These are phyloP conservation scores for Danio albolineatus DNA, from an alignment of 2,797 vertebrate genomes.

Conservation along the genomic window DNA sequence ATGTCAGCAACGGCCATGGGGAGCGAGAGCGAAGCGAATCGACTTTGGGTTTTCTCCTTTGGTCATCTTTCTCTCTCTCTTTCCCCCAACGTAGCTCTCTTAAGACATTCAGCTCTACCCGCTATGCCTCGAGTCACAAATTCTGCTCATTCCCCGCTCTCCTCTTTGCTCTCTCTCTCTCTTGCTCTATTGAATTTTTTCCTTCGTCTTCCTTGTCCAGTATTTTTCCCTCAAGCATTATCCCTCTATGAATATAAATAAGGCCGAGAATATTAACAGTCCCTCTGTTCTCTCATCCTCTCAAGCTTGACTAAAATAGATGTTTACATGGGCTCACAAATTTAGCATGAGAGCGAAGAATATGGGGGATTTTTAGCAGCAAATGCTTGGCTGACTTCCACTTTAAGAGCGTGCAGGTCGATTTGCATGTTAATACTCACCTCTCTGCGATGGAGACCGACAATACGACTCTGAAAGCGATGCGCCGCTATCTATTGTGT, in stretches of 20 bases:
- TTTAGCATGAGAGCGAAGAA: conserved; percentile 71
- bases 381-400: conserved; percentile 54
- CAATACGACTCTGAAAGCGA: conserved; percentile 19
- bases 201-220: conserved; percentile 11
- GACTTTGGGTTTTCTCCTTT: conserved; percentile 4
- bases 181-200: conserved; percentile 44
- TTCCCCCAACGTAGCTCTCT: conserved; percentile 22
- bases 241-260: conserved; percentile 53
- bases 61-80: conserved; percentile 50
- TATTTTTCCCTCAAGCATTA: conserved; percentile 30
- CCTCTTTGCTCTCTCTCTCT: conserved; percentile 41
- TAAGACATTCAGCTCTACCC: conserved; percentile 6
- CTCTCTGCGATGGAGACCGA: neutral
- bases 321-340: conserved; percentile 66
- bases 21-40: neutral
- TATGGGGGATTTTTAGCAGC: conserved; percentile 30
- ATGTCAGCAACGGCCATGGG: conserved; percentile 5
- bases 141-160: conserved; percentile 24
- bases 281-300: conserved; percentile 33
- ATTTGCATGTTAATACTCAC: conserved; percentile 58
- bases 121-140: conserved; percentile 33
- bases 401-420: conserved; percentile 31
- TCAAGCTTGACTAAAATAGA: conserved; percentile 64
- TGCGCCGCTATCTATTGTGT: neutral
- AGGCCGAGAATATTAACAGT: conserved; percentile 45